Base-by-base conservation (phyloP, 2,113 vertebrate genomes). In the Zosterops pallidus region DNA sequence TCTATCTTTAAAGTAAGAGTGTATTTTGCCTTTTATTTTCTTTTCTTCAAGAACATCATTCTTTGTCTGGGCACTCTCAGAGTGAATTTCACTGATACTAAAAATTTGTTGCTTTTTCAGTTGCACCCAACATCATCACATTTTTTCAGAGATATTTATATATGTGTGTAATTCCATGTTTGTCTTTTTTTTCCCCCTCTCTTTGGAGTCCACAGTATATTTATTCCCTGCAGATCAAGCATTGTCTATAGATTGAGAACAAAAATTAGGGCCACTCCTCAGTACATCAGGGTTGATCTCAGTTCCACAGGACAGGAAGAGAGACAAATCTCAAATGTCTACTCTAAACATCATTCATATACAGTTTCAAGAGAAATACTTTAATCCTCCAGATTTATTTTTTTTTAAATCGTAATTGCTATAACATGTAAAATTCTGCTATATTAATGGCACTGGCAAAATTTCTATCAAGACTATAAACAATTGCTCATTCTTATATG, bases 111-210 rank as follows among this genome's bases (percentile, higher is more conserved):
- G 26, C 6, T 60, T 69, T 80, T 94, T 50, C 39, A 52, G 5
- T 56, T 49, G 2, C 13, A 50, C 11, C 21, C 12, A 10, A 77
- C 22, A 92, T 91, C 29, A 74, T 41, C 9, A 60, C 18, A 72
- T 91, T 44, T 94, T 96, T 96, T 81, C 14, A 82, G 78, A 83
- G 74, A 65, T 94, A 90, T 67, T 94, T 97, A 80, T 79, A 95
- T 96, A 85, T 93, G 83, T 87, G 82, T 93, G 49, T 13, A 90
- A 83, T 65, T 90, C 59, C 53, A 39, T 8, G 21, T 4, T 69
- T 92, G 25, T 16, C 14, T 29, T 42, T 89, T 91, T 50, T 15
- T 9, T 6, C 0, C 0, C 13, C 42, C 20, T 74, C 15, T 71
- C 10, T 92, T 95, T 89, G 42, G 55, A 92, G 78, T 85, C 59